These are phyloP conservation scores for Nudaria mundana DNA, from an alignment of 2,888 invertebrate species.

Conservation along the genomic window DNA sequence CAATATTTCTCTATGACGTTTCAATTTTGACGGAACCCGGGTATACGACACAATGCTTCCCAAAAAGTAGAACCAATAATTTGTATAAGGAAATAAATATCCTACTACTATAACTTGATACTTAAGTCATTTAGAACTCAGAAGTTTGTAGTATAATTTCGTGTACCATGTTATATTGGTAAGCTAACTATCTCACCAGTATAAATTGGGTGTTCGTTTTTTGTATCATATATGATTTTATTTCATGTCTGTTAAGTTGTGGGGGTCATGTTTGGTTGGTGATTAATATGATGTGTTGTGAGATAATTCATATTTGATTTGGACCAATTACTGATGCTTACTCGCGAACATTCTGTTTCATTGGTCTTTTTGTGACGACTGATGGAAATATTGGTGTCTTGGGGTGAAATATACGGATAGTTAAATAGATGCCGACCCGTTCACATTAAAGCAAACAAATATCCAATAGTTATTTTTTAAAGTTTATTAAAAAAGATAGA, in stretches of 20 bases:
- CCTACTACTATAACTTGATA: constrained; percentile 35
- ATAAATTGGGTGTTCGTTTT: constrained; percentile 11
- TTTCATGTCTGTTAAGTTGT: constrained; percentile 2
- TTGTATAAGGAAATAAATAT: constrained; percentile 46
- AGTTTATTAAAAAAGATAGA: too few relatives aligned
- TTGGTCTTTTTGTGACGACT: constrained; percentile 44
- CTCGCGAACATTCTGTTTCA: constrained; percentile 59
- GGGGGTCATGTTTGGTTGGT: constrained; percentile 40
- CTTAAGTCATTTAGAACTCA: constrained; percentile 10
- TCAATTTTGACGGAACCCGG: constrained; percentile 61
- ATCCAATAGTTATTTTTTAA: not conserved
- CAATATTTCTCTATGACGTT: constrained; percentile 68
- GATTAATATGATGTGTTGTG: constrained; percentile 44
- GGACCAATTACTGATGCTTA: constrained; percentile 79
- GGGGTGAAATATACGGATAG: constrained; percentile 36
- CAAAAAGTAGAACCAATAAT: constrained; percentile 39
- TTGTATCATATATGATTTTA: constrained; percentile 5
- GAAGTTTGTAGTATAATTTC: constrained; percentile 3
- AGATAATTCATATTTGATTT: constrained; percentile 72
- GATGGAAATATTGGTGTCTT: constrained; percentile 33
- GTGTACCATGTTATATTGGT: constrained; percentile 14
- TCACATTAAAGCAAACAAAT: not conserved
- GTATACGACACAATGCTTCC: constrained; percentile 39
- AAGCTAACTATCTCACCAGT: constrained; percentile 16
- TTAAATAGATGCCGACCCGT: constrained; percentile 19